phyloP scores from a whole-genome alignment of 2,113 vertebrate species.

The Prunella fulvescens region DNA sequence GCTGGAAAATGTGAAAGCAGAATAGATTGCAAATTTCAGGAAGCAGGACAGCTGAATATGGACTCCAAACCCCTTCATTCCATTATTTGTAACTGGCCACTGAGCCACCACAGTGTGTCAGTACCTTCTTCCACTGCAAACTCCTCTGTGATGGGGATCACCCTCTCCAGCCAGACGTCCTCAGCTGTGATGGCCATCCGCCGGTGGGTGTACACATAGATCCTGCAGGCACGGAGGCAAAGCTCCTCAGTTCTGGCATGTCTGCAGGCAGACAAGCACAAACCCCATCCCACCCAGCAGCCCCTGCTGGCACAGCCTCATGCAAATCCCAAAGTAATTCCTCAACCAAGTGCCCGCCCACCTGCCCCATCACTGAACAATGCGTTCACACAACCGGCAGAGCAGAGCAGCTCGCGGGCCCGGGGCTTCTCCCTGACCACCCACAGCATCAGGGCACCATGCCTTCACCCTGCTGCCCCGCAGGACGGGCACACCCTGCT shows the following conservation, averaged over 20 bases:
- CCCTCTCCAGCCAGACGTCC: slow-evolving; percentile 83
- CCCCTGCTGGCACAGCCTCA: accelerated
- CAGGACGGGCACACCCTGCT: accelerated
- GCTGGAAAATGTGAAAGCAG: not conserved
- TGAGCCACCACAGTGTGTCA: accelerated
- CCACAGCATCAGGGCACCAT: accelerated
- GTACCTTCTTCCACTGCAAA: slow-evolving; percentile 88
- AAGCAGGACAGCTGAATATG: not conserved
- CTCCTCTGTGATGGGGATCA: slow-evolving; percentile 81
- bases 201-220: slow-evolving; percentile 86
- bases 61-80: not conserved
- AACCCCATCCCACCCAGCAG: not conserved
- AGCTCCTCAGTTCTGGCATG: accelerated
- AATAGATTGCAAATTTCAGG: not conserved
- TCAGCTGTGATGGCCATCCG: slow-evolving; percentile 92
- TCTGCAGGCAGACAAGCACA: not conserved
- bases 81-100: not conserved
- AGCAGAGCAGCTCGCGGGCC: not conserved
- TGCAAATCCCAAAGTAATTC: not conserved
- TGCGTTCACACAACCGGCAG: accelerated
- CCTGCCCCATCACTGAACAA: accelerated
- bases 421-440: not conserved
- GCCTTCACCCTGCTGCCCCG: not conserved
- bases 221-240: slow-evolving; percentile 47
- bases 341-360: accelerated